A percentile compares a stretch with the other conserved stretches of the same genome.
Evolutionary conservation across 1,140 invertebrate species (phyloP).

Genomic region (Drosophila malerkotliana): DNA sequence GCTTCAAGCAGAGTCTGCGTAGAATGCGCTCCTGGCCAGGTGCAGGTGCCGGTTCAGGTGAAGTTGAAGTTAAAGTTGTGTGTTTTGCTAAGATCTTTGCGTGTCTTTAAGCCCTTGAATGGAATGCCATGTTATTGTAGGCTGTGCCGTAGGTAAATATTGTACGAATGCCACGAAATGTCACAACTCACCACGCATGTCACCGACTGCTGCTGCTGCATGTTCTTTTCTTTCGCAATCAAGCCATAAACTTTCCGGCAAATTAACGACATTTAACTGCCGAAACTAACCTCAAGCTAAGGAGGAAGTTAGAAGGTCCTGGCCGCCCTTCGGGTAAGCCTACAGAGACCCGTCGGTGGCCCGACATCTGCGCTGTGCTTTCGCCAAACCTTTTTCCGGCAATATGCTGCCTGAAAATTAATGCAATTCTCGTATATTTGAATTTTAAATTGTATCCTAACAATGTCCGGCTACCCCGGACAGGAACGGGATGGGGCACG

Average conservation of each 20-base stretch:
- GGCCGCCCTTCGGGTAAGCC: neutral
- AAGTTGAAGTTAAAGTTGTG: constrained; percentile 40
- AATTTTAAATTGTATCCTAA: constrained; percentile 69
- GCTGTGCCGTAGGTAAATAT: constrained; percentile 68
- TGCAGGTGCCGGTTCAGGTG: constrained; percentile 54
- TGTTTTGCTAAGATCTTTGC: constrained; percentile 61
- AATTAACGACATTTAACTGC: constrained; percentile 47
- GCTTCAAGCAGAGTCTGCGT: constrained; percentile 60
- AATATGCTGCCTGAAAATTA: constrained; percentile 61
- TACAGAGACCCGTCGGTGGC: neutral
- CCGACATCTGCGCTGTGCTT: constrained; percentile 37
- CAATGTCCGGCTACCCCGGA: constrained; percentile 29
- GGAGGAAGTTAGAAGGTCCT: neutral
- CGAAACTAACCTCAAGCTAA: constrained; percentile 50
- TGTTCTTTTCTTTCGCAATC: constrained; percentile 23
- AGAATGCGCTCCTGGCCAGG: constrained; percentile 72
- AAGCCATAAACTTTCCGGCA: constrained; percentile 34
- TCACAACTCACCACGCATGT: constrained; percentile 12
- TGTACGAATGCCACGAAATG: neutral
- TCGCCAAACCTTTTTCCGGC: constrained; percentile 41
- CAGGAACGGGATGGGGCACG: neutral
- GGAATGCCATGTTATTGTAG: constrained; percentile 68
- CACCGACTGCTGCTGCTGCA: constrained; percentile 5
- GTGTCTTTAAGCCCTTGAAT: constrained; percentile 69
- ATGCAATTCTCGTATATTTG: constrained; percentile 72